Evolutionary conservation across 2,888 invertebrate genomes (phyloP).

Genomic region (Trisateles emortualis): DNA sequence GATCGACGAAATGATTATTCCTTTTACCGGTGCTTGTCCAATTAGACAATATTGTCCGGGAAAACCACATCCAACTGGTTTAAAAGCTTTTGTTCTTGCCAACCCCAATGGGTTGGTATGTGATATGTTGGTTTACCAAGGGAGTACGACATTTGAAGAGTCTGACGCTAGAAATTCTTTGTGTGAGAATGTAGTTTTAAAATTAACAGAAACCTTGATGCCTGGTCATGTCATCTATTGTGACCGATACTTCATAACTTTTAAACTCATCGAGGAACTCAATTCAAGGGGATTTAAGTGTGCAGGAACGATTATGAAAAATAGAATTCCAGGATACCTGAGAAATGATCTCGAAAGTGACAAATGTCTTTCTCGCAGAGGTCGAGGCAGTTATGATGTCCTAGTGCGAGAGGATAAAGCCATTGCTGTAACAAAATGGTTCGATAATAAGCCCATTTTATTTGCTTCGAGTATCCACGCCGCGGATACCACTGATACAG

Average conservation of each 20-base stretch:
- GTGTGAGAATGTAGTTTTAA: constrained; percentile 14
- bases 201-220: constrained; percentile 16
- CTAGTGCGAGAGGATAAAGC: neutral
- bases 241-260: constrained; percentile 22
- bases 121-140: neutral
- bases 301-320: constrained; percentile 16
- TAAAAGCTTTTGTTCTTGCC: constrained; percentile 18
- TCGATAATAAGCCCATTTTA: neutral
- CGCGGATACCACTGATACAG: too few species aligned
- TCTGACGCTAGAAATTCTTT: neutral
- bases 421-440: constrained; percentile 4
- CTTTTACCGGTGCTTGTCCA: constrained; percentile 14
- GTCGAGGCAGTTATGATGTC: neutral
- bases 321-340: constrained; percentile 3
- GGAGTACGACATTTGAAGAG: neutral
- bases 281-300: constrained; percentile 5
- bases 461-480: constrained; percentile 5
- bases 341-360: neutral
- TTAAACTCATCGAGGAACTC: constrained; percentile 10
- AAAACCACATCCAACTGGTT: constrained; percentile 16
- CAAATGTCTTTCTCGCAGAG: neutral
- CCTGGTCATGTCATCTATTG: constrained; percentile 28
- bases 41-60: constrained; percentile 23
- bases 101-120: neutral
- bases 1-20: constrained; percentile 20